Evolutionary conservation across 2,888 invertebrate species (phyloP).

Genomic region (Pomacea canaliculata): DNA sequence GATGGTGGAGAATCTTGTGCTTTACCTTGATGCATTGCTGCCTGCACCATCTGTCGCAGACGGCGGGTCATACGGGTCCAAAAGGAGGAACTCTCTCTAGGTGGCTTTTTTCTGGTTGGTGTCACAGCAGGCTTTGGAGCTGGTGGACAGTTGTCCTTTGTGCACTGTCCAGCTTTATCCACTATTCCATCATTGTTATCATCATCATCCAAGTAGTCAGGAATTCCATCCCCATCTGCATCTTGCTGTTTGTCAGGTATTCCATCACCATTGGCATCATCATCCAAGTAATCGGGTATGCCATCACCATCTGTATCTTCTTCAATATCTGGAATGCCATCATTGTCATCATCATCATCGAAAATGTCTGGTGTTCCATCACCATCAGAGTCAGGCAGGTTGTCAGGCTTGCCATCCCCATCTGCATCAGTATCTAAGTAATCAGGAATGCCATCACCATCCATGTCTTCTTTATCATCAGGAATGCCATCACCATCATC

Average conservation of each 20-base stretch:
- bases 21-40: constrained; percentile 6
- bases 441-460: constrained; percentile 65
- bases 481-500: constrained; percentile 60
- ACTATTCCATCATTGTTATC: constrained; percentile 53
- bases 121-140: background rate
- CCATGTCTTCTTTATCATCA: constrained; percentile 56
- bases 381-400: constrained; percentile 58
- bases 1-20: background rate
- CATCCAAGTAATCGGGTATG: constrained; percentile 53
- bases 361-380: constrained; percentile 60
- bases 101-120: constrained; percentile 1
- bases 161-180: constrained; percentile 50
- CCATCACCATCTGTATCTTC: constrained; percentile 58
- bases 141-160: constrained; percentile 19
- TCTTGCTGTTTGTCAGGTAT: constrained; percentile 46
- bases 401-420: constrained; percentile 63
- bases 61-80: constrained; percentile 17
- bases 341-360: constrained; percentile 57
- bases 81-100: constrained; percentile 4
- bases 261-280: constrained; percentile 58
- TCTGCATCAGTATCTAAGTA: constrained; percentile 53
- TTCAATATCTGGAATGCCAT: constrained; percentile 59
- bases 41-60: constrained; percentile 10
- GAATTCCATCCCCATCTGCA: constrained; percentile 53
- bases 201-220: constrained; percentile 51